These are phyloP conservation scores for Theristicus caerulescens DNA, from an alignment of 2,113 vertebrate genomes.

Conservation along the genomic window DNA sequence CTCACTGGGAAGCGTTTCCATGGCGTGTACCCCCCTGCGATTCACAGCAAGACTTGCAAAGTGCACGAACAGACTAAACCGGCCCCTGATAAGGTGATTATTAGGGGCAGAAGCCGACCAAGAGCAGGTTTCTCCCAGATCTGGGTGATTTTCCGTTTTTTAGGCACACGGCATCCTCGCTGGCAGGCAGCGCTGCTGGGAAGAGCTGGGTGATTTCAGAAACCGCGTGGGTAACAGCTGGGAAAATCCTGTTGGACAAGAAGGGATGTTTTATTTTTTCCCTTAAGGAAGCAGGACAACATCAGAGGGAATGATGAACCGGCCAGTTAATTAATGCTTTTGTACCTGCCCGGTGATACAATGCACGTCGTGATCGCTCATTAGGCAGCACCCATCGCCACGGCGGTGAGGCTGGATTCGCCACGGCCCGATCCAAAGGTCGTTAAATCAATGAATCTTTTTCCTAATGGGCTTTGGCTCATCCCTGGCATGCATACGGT, in stretches of 20 bases:
- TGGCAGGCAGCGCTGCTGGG: background rate
- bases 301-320: background rate
- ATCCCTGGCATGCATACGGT: rapidly evolving
- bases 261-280: background rate
- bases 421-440: background rate
- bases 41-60: rapidly evolving
- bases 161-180: rapidly evolving
- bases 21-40: rapidly evolving
- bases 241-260: background rate
- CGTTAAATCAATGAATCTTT: background rate
- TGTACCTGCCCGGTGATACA: background rate
- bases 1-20: rapidly evolving
- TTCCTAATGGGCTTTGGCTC: background rate
- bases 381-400: background rate
- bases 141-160: background rate
- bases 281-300: background rate
- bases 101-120: background rate
- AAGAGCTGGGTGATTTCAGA: background rate
- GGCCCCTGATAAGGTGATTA: rapidly evolving
- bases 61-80: rapidly evolving
- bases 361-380: rapidly evolving
- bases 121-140: background rate
- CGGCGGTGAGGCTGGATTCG: rapidly evolving
- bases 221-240: rapidly evolving
- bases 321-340: background rate